Conservation (phyloP, 1,140 invertebrate species). For the Epicauta chinensis region DNA sequence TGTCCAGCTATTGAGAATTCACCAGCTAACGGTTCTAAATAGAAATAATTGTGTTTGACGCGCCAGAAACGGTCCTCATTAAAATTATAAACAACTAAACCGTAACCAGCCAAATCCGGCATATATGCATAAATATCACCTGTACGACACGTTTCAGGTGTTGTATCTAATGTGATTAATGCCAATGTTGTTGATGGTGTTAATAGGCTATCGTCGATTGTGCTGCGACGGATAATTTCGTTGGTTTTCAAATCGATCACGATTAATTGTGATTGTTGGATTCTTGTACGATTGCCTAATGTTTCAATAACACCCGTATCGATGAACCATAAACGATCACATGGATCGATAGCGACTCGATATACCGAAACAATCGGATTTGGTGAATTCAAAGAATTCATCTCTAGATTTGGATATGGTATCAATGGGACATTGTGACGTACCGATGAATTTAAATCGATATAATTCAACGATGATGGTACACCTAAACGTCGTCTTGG, state of each 20-base stretch:
- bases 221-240: conserved; percentile 43
- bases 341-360: conserved; percentile 57
- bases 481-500: conserved; percentile 60
- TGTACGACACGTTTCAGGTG: conserved; percentile 48
- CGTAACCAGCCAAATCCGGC: conserved; percentile 60
- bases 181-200: conserved; percentile 47
- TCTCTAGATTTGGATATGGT: conserved; percentile 56
- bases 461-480: conserved; percentile 62
- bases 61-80: conserved; percentile 59
- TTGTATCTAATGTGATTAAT: conserved; percentile 58
- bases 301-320: conserved; percentile 61
- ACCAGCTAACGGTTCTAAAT: conserved; percentile 61
- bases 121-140: conserved; percentile 61
- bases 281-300: conserved; percentile 46
- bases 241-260: conserved; percentile 58
- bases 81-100: conserved; percentile 62
- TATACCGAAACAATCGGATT: conserved; percentile 54
- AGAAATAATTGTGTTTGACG: conserved; percentile 65
- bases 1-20: conserved; percentile 59
- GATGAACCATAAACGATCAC: conserved; percentile 66
- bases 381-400: conserved; percentile 45
- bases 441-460: conserved; percentile 44
- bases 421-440: conserved; percentile 44
- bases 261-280: conserved; percentile 56
- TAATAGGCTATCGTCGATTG: conserved; percentile 42